Percentiles rank a stretch among this genome's conserved stretches.
phyloP scores from a whole-genome alignment of 2,888 invertebrate genomes.

The Synergus umbraculus region DNA sequence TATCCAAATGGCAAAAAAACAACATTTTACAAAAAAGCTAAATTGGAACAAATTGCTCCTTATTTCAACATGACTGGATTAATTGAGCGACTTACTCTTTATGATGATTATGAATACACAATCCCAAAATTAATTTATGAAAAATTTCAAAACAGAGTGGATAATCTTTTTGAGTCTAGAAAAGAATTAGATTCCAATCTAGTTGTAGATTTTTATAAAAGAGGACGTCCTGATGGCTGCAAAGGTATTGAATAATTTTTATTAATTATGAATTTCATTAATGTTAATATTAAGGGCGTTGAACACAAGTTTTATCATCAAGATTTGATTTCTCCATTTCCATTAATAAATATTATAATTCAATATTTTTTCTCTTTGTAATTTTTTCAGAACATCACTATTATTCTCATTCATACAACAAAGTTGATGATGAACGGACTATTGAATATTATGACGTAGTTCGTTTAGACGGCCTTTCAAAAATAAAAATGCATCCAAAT shows the following conservation, averaged over 20 bases:
- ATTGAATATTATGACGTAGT: slow-evolving; percentile 80
- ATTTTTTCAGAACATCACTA: slow-evolving; percentile 76
- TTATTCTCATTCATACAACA: slow-evolving; percentile 61
- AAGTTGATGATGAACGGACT: slow-evolving; percentile 72
- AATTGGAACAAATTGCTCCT: slow-evolving; percentile 88
- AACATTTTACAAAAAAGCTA: slow-evolving; percentile 85
- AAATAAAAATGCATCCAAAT: slow-evolving; percentile 79
- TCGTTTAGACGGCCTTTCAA: slow-evolving; percentile 85
- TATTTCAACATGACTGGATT: slow-evolving; percentile 87
- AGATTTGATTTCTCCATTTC: too few species aligned
- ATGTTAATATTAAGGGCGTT: neutral
- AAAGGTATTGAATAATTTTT: slow-evolving; percentile 78
- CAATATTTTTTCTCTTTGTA: too few species aligned
- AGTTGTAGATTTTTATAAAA: slow-evolving; percentile 81
- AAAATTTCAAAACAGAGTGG: slow-evolving; percentile 80
- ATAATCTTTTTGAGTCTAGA: slow-evolving; percentile 80
- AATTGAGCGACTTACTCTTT: slow-evolving; percentile 81
- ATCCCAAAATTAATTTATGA: slow-evolving; percentile 70
- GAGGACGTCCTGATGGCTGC: slow-evolving; percentile 85
- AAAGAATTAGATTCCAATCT: slow-evolving; percentile 79
- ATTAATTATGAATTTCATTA: neutral
- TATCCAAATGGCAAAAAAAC: slow-evolving; percentile 86
- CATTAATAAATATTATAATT: too few species aligned
- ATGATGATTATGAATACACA: slow-evolving; percentile 81
- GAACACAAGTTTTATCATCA: neutral